These are phyloP conservation scores for Strix occidentalis DNA, from an alignment of 2,797 vertebrate species.

Conservation along the genomic window DNA sequence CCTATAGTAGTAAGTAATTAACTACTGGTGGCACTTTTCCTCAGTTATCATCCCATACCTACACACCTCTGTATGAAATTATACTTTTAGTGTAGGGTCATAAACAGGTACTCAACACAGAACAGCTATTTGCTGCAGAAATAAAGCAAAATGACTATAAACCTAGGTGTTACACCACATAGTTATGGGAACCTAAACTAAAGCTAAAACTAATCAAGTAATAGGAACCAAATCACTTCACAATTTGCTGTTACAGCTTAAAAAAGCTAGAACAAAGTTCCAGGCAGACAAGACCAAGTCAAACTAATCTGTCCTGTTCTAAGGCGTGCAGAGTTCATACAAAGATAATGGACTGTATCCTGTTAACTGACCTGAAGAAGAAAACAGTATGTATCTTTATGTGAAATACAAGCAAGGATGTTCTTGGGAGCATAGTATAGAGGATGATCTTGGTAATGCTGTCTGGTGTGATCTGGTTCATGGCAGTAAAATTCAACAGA, in stretches of 20 bases:
- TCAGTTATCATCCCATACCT: rapidly evolving
- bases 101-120: neutral
- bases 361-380: neutral
- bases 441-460: neutral
- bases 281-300: neutral
- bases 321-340: neutral
- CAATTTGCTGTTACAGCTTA: neutral
- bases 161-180: neutral
- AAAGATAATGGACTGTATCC: no score
- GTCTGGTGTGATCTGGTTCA: neutral
- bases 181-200: neutral
- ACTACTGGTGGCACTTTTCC: neutral
- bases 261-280: neutral
- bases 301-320: neutral
- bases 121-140: neutral
- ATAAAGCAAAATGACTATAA: neutral
- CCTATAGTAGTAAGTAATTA: neutral
- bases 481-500: neutral
- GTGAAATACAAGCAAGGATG: neutral
- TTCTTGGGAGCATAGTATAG: neutral
- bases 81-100: neutral
- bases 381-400: neutral
- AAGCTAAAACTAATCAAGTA: neutral
- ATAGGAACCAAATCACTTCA: neutral
- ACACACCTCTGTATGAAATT: no score